Percentiles rank a stretch among this genome's conserved stretches.
These are phyloP conservation scores for Kryphioiulus occultus DNA, from an alignment of 2,888 invertebrate species.

Conservation along the genomic window DNA sequence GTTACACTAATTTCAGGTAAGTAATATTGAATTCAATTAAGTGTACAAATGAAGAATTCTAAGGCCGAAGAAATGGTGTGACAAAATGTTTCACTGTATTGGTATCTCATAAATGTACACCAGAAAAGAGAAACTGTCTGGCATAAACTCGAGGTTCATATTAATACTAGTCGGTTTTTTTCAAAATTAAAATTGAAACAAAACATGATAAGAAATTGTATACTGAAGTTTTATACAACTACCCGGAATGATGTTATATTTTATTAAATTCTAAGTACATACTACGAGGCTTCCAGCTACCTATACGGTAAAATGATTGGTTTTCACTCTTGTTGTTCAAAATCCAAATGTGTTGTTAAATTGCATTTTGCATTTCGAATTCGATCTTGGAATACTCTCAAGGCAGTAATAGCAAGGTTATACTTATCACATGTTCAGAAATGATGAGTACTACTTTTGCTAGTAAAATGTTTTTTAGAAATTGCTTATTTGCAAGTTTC, in stretches of 20 bases:
- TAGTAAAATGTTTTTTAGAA: slow-evolving; percentile 1
- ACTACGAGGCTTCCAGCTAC: background rate
- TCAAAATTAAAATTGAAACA: no score
- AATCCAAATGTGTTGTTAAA: background rate
- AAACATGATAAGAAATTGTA: background rate
- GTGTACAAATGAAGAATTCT: no score
- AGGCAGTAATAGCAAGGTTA: background rate
- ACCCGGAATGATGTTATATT: background rate
- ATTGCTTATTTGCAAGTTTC: slow-evolving; percentile 17
- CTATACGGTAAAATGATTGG: background rate
- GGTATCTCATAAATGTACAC: no score
- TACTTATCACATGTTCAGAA: slow-evolving; percentile 9
- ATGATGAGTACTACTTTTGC: background rate
- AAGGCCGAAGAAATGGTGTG: no score
- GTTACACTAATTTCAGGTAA: background rate
- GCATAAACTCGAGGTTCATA: background rate
- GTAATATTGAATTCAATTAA: background rate
- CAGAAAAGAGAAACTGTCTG: no score
- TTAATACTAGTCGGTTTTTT: no score
- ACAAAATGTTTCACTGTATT: no score
- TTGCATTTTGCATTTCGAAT: background rate
- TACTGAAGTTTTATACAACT: background rate
- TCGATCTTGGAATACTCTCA: background rate
- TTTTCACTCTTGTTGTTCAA: background rate
- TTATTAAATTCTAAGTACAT: background rate